Percentiles rank a stretch among this genome's conserved stretches.
phyloP scores from a whole-genome alignment of 2,888 invertebrate species.

The Stegophylla sp. region DNA sequence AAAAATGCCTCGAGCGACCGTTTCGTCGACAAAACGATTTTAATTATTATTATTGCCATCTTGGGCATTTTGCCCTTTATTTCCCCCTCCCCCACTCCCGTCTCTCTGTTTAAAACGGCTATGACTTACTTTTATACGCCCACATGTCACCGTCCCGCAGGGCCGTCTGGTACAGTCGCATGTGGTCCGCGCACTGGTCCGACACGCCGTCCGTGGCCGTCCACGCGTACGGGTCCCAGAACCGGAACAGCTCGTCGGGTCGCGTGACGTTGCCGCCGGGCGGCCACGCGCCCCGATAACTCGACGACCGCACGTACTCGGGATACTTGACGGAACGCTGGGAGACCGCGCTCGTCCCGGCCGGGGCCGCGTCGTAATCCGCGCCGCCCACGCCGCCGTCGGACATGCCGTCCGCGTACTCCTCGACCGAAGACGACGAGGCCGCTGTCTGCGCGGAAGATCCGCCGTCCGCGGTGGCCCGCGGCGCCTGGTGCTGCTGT shows the following conservation, averaged over 20 bases:
- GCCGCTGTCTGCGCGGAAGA: background rate
- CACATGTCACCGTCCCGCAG: slow-evolving; percentile 56
- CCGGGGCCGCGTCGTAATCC: slow-evolving; percentile 24
- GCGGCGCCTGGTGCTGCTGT: background rate
- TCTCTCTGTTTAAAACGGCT: too few species aligned
- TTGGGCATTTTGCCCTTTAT: too few species aligned
- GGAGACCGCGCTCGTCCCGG: background rate
- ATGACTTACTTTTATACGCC: slow-evolving; percentile 57
- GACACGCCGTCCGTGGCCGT: slow-evolving; percentile 69
- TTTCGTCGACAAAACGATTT: too few species aligned
- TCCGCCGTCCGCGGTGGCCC: background rate
- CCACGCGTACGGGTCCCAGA: slow-evolving; percentile 51
- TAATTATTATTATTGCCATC: too few species aligned
- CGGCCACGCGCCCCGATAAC: slow-evolving; percentile 14
- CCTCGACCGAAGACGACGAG: too few species aligned
- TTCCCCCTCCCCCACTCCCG: too few species aligned
- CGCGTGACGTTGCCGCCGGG: slow-evolving; percentile 46
- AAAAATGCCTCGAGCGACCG: too few species aligned
- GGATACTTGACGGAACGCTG: slow-evolving; percentile 31
- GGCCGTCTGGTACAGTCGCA: slow-evolving; percentile 44
- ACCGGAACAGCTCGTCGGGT: slow-evolving; percentile 45
- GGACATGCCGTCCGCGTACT: too few species aligned
- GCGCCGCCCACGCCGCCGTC: background rate
- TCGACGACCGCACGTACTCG: slow-evolving; percentile 47
- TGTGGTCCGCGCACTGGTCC: slow-evolving; percentile 34